Base-by-base conservation (phyloP, 2,113 vertebrate genomes). In the Cephalopholis sonnerati region DNA sequence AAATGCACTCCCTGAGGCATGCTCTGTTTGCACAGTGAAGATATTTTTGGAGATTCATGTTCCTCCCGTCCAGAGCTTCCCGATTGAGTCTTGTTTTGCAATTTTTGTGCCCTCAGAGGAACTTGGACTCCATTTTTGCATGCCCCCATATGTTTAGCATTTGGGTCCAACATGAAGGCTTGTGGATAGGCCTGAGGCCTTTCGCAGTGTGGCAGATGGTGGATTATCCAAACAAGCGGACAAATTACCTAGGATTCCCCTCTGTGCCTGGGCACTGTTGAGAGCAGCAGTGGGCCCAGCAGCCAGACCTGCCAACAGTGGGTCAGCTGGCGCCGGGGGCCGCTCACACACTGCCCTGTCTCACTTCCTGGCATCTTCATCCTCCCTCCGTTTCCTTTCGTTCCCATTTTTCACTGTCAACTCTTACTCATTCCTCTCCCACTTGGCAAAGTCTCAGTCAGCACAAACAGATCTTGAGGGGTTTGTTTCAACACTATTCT, bases 211-310 rank as follows among this genome's bases (percentile, higher is more conserved):
- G 80, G 91, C 94, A 95, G 95, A 95, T 95, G 94, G 95, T 84
- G 91, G 85, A 94, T 93, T 92, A 93, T 93, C 88, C 92, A 94
- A 93, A 93, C 93, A 94, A 94, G 91, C 71, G 81, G 77, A 91
- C 91, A 94, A 92, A 94, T 94, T 93, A 93, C 91, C 91, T 89
- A 79, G 74, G 84, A 77, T 91, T 79, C 90, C 88, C 90, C 81
- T 78, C 88, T 93, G 93, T 9, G 87, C 48, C 87, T 90, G 88
- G 91, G 62, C 86, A 62, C 74, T 53, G 86, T 84, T 76, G 81
- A 87, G 82, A 81, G 84, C 63, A 78, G 74, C 92, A 57, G 68
- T 82, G 69, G 74, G 79, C 80, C 86, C 81, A 74, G 77, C 66
- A 65, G 54, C 58, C 79, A 82, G 80, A 90, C 83, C 80, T 82